Base-by-base conservation (phyloP, 2,888 invertebrate species). In the Agrochola macilenta region DNA sequence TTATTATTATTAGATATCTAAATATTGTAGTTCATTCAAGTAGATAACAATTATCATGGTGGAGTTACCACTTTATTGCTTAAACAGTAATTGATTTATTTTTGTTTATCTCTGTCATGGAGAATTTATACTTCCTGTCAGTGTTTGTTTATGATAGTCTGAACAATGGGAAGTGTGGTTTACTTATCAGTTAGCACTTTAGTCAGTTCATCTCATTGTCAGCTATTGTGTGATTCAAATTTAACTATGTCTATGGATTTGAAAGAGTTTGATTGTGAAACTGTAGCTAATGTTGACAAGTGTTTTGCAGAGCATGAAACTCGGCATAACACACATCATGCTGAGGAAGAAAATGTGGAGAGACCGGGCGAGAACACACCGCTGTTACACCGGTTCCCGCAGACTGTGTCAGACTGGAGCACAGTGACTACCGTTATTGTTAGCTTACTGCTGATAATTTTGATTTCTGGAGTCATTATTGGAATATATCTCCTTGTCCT, bases 401-500 rank as follows among this genome's bases (percentile, higher is more conserved):
- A 78, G 0, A 70, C 74, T 9, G 26, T 46, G 5, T 54, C 79
- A 0, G 82, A 83, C 4, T 78, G 90, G n/a, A 91, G 76, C 52
- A 84, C 90, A 0, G 63, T 79, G 49, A 93, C 94, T 9, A 90
- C 90, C 0, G 58, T 91, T 0, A 89, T 92, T 60, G 93, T 95
- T 52, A 88, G 90, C 58, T 72, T 94, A 17, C 89, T 96, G 69
- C 82, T 95, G 1, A 64, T 92, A 0, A 85, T 95, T 73, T 87
- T 96, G 30, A 72, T 94, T 14, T 79, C 91, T n/a, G 96, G 96
- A 8, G 88, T 94, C 26, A 76, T 93, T 7, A 95, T 96, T 79
- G 95, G 96, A 23, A 91, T 94, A 68, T 96, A 96, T 82, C 92
- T 96, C 5, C 92, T 96, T 5, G 87, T 95, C 4, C 79, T 95